Conservation (phyloP, 1,140 invertebrate genomes). For the Zaprionus davidi region DNA sequence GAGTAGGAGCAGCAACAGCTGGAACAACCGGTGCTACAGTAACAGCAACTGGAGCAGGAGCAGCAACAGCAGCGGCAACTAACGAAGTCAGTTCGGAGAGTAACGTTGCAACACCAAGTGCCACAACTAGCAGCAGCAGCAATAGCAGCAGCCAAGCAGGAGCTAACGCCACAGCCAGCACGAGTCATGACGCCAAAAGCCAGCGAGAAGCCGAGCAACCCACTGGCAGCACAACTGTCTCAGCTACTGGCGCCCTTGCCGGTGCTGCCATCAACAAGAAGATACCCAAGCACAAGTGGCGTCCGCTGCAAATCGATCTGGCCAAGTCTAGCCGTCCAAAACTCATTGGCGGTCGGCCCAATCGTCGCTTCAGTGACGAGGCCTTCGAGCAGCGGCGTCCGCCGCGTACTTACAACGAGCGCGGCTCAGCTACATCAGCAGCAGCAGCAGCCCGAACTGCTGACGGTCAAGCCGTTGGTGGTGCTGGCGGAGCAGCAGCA, state of each 20-base stretch:
- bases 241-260: conserved; percentile 66
- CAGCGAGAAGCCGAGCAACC: conserved; percentile 70
- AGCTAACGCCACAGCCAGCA: conserved; percentile 55
- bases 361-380: conserved; percentile 66
- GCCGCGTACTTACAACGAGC: conserved; percentile 63
- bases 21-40: conserved; percentile 19
- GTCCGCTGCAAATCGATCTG: conserved; percentile 89
- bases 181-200: conserved; percentile 75
- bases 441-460: conserved; percentile 1
- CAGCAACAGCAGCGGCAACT: conserved; percentile 22
- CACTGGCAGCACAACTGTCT: conserved; percentile 56
- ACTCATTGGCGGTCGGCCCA: conserved; percentile 72
- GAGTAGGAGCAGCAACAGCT: conserved; percentile 5
- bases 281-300: conserved; percentile 91
- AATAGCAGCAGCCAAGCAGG: conserved; percentile 32
- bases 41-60: conserved; percentile 14
- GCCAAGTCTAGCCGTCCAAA: conserved; percentile 85
- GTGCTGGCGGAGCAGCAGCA: conserved; percentile 3
- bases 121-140: conserved; percentile 16
- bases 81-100: conserved; percentile 25
- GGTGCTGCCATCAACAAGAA: conserved; percentile 79
- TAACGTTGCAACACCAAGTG: conserved; percentile 20
- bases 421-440: conserved; percentile 8
- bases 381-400: conserved; percentile 61
- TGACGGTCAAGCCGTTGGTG: conserved; percentile 4